phyloP scores from a whole-genome alignment of 2,113 vertebrate genomes.

The Podarcis cretensis region DNA sequence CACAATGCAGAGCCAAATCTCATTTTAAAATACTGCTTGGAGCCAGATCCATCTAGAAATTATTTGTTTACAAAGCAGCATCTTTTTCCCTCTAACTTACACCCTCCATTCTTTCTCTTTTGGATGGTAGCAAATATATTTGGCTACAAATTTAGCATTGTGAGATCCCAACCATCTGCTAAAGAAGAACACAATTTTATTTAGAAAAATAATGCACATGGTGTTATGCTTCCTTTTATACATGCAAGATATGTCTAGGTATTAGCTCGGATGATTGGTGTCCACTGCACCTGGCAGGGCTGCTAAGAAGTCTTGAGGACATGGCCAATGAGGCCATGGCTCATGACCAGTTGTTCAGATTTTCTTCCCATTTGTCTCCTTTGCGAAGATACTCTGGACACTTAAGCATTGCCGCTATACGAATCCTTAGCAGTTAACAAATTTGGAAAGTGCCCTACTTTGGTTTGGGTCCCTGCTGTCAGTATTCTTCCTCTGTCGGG shows the following conservation, averaged over 20 bases:
- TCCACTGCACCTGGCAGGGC: too few relatives aligned
- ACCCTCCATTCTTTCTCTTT: conserved; percentile 30
- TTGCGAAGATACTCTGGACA: too few relatives aligned
- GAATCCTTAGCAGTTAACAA: too few relatives aligned
- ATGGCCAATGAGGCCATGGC: too few relatives aligned
- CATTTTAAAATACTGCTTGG: background rate
- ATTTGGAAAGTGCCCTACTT: too few relatives aligned
- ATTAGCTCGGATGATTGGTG: background rate
- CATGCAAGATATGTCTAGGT: background rate
- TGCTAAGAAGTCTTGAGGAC: too few relatives aligned
- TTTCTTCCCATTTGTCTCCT: too few relatives aligned
- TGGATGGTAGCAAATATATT: conserved; percentile 5
- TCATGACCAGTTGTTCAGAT: too few relatives aligned
- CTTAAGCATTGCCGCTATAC: too few relatives aligned
- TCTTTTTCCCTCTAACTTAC: background rate
- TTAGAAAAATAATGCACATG: background rate
- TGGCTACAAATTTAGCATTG: conserved; percentile 20
- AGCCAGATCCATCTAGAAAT: conserved; percentile 52
- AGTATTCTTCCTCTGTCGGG: too few relatives aligned
- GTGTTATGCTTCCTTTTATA: background rate
- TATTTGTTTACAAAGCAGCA: conserved; percentile 45
- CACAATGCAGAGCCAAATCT: conserved; percentile 30
- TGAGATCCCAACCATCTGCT: background rate
- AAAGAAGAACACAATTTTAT: conserved; percentile 3
- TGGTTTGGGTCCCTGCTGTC: too few relatives aligned